phyloP scores from a whole-genome alignment of 2,797 vertebrate species.

The Pseudochromis fuscus region DNA sequence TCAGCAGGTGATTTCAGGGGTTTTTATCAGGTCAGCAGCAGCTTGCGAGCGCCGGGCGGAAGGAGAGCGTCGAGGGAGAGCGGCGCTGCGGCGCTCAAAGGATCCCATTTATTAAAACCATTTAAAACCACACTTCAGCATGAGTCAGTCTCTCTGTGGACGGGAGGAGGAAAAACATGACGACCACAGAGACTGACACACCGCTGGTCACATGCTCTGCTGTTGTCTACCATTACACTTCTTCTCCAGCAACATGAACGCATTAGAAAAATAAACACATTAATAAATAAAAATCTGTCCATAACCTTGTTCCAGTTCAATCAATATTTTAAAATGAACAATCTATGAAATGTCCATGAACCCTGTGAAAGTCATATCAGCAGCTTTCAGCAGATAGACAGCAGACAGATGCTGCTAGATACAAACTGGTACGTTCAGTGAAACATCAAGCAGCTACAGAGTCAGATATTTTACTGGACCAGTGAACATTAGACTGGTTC shows the following conservation, averaged over 20 bases:
- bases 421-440: too few relatives aligned
- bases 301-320: neutral
- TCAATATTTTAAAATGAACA: too few relatives aligned
- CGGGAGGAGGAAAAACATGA: neutral
- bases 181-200: neutral
- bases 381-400: too few relatives aligned
- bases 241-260: too few relatives aligned
- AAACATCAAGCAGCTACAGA: too few relatives aligned
- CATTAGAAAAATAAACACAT: neutral
- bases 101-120: constrained; percentile 57
- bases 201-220: neutral
- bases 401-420: too few relatives aligned
- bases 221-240: neutral
- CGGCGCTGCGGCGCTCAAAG: constrained; percentile 36
- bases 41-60: constrained; percentile 35
- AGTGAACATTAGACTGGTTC: too few relatives aligned
- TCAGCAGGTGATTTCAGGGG: constrained; percentile 53
- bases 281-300: neutral
- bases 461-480: too few relatives aligned
- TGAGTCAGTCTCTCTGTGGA: constrained; percentile 41
- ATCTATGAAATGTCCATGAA: too few relatives aligned
- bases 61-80: constrained; percentile 36
- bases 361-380: too few relatives aligned
- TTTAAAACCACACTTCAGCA: constrained; percentile 45
- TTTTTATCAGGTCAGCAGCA: constrained; percentile 67